These are phyloP conservation scores for Hyperopisus bebe DNA, from an alignment of 2,113 vertebrate genomes.

Conservation along the genomic window DNA sequence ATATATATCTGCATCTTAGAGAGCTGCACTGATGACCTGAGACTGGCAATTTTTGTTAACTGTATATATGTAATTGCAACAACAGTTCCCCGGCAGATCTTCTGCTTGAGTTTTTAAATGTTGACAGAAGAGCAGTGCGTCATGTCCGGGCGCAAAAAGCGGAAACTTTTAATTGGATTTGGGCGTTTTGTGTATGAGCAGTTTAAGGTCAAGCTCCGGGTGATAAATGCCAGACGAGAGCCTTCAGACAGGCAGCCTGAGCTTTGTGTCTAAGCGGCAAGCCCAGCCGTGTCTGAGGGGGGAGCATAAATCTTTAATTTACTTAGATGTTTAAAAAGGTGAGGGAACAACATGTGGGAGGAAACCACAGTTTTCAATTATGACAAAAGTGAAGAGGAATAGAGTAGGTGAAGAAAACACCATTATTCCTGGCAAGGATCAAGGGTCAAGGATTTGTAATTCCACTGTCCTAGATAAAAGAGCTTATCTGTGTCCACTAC, in stretches of 20 bases:
- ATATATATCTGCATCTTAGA: background rate
- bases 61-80: background rate
- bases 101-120: background rate
- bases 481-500: background rate
- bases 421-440: background rate
- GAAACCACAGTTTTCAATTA: background rate
- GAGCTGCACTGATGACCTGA: background rate
- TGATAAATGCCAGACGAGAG: background rate
- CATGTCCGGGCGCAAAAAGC: background rate
- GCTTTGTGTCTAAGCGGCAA: background rate
- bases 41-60: background rate
- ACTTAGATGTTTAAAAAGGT: background rate
- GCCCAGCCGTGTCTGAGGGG: background rate
- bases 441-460: background rate
- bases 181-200: background rate
- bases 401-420: background rate
- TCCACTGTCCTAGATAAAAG: background rate
- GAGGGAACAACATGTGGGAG: background rate
- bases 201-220: constrained; percentile 9
- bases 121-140: background rate
- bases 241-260: background rate
- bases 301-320: background rate
- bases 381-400: background rate
- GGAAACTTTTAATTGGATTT: constrained; percentile 15
- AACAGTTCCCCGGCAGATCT: background rate